These are phyloP conservation scores for Peromyscus leucopus DNA, from an alignment of 2,113 vertebrate species.

Conservation along the genomic window DNA sequence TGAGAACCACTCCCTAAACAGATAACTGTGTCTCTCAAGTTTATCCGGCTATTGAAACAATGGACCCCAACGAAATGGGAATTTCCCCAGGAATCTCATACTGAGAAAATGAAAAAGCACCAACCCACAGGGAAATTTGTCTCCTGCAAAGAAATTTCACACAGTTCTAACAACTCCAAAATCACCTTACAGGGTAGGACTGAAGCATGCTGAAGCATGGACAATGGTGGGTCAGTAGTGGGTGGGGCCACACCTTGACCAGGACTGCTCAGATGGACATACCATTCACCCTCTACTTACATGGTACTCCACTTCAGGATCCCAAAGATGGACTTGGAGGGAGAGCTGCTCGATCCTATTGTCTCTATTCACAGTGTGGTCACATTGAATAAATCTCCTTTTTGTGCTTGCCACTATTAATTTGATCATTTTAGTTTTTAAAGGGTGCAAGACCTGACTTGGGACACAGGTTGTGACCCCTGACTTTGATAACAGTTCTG, in stretches of 20 bases:
- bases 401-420: neutral
- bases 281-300: neutral
- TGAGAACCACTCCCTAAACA: neutral
- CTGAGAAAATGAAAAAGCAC: neutral
- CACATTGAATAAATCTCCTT: neutral
- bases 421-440: neutral
- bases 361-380: neutral
- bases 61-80: neutral
- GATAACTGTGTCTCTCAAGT: neutral
- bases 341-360: neutral
- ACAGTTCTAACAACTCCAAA: neutral
- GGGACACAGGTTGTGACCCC: neutral
- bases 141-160: neutral
- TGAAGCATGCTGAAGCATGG: neutral
- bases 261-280: neutral
- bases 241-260: too few species aligned
- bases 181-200: too few species aligned
- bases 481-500: neutral
- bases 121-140: neutral
- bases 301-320: neutral
- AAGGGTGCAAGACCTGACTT: neutral
- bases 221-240: neutral
- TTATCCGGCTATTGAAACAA: neutral
- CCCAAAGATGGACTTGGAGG: neutral
- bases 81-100: neutral